Evolutionary conservation across 2,113 vertebrate species (phyloP).

Genomic region (Salminus brasiliensis): DNA sequence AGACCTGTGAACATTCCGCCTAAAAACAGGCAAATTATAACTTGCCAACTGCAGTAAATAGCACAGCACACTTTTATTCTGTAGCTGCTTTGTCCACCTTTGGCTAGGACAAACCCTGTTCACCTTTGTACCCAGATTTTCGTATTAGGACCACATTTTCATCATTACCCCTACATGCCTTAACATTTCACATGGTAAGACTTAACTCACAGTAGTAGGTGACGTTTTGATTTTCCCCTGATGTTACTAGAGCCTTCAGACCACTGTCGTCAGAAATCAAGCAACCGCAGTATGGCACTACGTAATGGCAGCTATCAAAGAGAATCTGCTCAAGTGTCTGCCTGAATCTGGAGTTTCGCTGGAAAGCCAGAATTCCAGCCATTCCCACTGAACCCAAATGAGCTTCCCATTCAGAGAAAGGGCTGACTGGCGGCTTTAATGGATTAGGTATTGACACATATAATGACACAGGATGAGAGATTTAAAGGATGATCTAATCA

Average conservation of each 20-base stretch:
- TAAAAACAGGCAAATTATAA: constrained; percentile 18
- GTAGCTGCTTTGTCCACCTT: not conserved
- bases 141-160: not conserved
- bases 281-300: constrained; percentile 52
- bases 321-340: constrained; percentile 44
- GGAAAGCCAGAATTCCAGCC: constrained; percentile 51
- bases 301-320: constrained; percentile 28
- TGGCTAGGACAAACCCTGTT: not conserved
- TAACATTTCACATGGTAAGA: not conserved
- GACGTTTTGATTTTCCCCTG: not conserved
- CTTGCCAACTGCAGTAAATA: constrained; percentile 19
- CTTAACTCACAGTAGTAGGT: not conserved
- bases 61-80: not conserved
- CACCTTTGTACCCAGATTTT: not conserved
- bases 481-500: constrained; percentile 57
- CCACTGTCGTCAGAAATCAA: constrained; percentile 19
- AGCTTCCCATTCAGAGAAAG: constrained; percentile 58
- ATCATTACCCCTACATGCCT: not conserved
- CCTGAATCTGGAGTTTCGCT: constrained; percentile 15
- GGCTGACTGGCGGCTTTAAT: constrained; percentile 57
- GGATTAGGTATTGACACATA: constrained; percentile 48
- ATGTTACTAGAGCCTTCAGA: not conserved
- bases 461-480: constrained; percentile 52
- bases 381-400: constrained; percentile 60
- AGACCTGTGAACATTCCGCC: constrained; percentile 3